Evolutionary conservation across 2,113 vertebrate genomes (phyloP).

Genomic region (Morphnarchus princeps): DNA sequence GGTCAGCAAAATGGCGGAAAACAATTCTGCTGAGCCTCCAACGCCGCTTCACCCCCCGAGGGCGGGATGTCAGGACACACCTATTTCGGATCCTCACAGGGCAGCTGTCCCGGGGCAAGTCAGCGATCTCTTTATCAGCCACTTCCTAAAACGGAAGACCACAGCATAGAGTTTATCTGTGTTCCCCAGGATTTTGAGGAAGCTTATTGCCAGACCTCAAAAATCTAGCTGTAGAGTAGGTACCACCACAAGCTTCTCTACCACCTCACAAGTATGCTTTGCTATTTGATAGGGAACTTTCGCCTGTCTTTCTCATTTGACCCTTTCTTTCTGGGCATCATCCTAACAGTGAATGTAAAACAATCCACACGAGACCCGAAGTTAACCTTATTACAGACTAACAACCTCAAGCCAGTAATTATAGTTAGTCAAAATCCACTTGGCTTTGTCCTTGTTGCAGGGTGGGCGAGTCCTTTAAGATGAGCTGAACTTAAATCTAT

Average conservation of each 20-base stretch:
- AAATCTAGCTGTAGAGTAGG: not conserved
- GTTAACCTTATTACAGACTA: not conserved
- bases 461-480: not conserved
- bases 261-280: not conserved
- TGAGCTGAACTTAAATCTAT: not conserved
- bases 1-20: constrained; percentile 92
- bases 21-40: constrained; percentile 94
- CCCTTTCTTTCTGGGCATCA: not conserved
- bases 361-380: not conserved
- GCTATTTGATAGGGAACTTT: not conserved
- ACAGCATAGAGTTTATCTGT: not conserved
- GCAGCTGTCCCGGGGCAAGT: constrained; percentile 90
- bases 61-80: constrained; percentile 91
- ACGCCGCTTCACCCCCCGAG: constrained; percentile 84
- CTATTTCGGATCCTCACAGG: constrained; percentile 89
- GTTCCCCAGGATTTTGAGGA: not conserved
- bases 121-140: constrained; percentile 88
- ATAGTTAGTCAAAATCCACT: not conserved
- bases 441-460: not conserved
- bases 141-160: constrained; percentile 76
- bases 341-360: not conserved
- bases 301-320: not conserved
- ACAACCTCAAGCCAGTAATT: not conserved
- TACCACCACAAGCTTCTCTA: not conserved
- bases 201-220: not conserved